Base-by-base conservation (phyloP, 2,113 vertebrate genomes). In the Salvelinus sp. region DNA sequence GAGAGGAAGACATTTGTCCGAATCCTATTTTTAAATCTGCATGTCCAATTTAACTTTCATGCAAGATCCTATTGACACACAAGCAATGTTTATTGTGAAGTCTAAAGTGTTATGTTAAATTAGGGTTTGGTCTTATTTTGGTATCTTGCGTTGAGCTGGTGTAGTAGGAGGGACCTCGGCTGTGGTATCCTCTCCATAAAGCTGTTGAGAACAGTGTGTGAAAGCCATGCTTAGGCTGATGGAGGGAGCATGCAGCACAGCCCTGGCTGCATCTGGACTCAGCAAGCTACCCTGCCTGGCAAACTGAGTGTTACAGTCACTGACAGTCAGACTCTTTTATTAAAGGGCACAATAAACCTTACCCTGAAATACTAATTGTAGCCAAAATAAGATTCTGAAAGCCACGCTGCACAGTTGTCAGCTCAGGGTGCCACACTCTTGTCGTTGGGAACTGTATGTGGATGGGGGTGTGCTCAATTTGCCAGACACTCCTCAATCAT, bases 201-300 rank as follows among this genome's bases (percentile, higher is more conserved):
- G 68, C 64, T 81, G 73, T 33, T 80, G 76, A 44, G 38, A 44
- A 44, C 7, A 44, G 38, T 44, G 38, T 44, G 38, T 44, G 38
- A 44, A 44, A 2, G 38, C 9, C 38, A 44, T 44, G 38, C 38
- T 44, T 9, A 44, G 38, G 38, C 38, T 10, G 82, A 83, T 44
- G 38, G 9, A 44, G 78, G 78, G 68, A 76, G 75, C 68, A 69
- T 83, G 74, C 74, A 67, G 78, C 77, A 75, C 38, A 22, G 22
- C 80, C 76, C 81, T 74, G 79, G 80, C 87, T 88, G 89, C 90
- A 79, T 82, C 80, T 82, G 81, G 38, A 22, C 78, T 86, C 82
- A 71, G 77, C 38, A 44, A 44, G 38, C 85, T 82, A 70, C 85
- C n/a, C 72, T 79, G 79, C 54, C 79, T 69, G 23, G 75, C 88